Percentiles rank a stretch among this genome's conserved stretches.
Evolutionary conservation across 1,140 invertebrate species (phyloP).

Genomic region (Teleogryllus occipitalis): DNA sequence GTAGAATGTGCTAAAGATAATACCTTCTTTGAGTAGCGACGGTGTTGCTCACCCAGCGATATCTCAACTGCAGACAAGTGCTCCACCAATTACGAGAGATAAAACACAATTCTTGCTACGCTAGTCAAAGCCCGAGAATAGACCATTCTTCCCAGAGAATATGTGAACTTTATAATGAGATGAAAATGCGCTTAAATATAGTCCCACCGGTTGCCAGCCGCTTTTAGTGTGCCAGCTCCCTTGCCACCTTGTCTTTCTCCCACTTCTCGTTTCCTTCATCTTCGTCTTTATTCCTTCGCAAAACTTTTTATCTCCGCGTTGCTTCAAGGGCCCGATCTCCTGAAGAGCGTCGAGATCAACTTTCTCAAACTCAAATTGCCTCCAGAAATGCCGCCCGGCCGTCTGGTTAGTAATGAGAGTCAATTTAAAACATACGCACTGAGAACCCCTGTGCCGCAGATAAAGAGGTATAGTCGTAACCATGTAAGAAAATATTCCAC

Average conservation of each 20-base stretch:
- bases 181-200: background rate
- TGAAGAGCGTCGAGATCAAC: background rate
- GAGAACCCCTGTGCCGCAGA: too few species aligned
- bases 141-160: background rate
- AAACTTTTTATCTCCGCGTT: background rate
- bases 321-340: background rate
- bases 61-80: too few species aligned
- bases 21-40: too few species aligned
- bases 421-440: too few species aligned
- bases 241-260: background rate
- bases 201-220: background rate
- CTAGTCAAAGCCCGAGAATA: background rate
- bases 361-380: background rate
- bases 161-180: constrained; percentile 5
- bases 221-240: background rate
- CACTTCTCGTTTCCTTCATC: background rate
- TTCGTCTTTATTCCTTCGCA: background rate
- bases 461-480: too few species aligned
- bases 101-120: too few species aligned
- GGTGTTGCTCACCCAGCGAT: too few species aligned
- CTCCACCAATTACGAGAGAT: too few species aligned
- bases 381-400: background rate
- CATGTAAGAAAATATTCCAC: too few species aligned
- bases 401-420: too few species aligned
- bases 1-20: too few species aligned